Evolutionary conservation across 2,113 vertebrate species (phyloP).

Genomic region (Apodemus sylvaticus): DNA sequence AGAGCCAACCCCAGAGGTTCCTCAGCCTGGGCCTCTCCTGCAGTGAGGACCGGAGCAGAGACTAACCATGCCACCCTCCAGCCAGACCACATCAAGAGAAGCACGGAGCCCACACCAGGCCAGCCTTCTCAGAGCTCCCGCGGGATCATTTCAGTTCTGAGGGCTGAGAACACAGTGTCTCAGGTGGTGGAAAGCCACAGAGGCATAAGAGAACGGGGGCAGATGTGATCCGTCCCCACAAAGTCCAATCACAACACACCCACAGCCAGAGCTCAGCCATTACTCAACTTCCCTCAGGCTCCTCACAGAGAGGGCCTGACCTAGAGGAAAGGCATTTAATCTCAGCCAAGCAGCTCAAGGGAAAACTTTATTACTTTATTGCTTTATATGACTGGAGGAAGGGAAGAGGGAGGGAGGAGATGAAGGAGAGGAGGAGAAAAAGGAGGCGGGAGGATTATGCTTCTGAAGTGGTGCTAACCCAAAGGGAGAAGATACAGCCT

Average conservation of each 20-base stretch:
- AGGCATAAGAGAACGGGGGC: not conserved
- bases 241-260: constrained; percentile 48
- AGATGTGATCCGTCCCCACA: not conserved
- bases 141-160: constrained; percentile 50
- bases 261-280: not conserved
- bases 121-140: not conserved
- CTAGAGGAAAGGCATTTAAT: not conserved
- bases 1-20: not conserved
- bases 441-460: not conserved
- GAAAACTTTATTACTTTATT: constrained; percentile 57
- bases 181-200: constrained; percentile 2
- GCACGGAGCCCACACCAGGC: too few species aligned
- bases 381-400: not conserved
- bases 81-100: not conserved
- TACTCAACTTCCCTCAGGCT: not conserved
- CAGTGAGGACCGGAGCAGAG: not conserved
- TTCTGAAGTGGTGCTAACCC: not conserved
- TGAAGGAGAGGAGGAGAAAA: too few species aligned
- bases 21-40: not conserved
- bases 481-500: not conserved
- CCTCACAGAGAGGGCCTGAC: not conserved
- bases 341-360: constrained; percentile 12
- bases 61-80: not conserved
- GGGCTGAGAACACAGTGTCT: constrained; percentile 45
- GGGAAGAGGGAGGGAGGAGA: not conserved